Evolutionary conservation across 2,797 vertebrate species (phyloP), one percentile per base, ranked within the genome.

Genomic region (Semaprochilodus insignis): DNA sequence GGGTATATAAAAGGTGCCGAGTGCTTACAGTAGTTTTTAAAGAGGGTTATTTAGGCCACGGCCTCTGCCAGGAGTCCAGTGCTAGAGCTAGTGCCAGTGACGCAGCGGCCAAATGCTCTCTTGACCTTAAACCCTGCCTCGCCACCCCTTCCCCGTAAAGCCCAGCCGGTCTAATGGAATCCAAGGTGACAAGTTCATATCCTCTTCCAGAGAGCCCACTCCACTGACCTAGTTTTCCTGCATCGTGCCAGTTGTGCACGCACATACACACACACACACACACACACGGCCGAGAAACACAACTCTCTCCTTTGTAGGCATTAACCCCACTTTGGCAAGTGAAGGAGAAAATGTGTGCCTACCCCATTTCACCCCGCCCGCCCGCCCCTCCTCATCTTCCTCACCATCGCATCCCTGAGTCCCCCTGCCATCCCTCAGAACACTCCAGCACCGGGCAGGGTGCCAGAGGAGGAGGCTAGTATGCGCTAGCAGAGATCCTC

Each of bases 121-220:
- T 66, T 81, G 67, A 83, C 81, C 78, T 69, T 73, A 72, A 78
- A 81, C 80, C 54, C 44, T n/a, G 36, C 21, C 59, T 74, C 74
- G 80, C 60, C 72, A 74, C 15, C 73, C 69, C 62, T 83, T 57
- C 55, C 16, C 44, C 63, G 91, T 90, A 67, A 82, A 83, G 60
- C 91, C 90, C 89, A 91, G 91, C 87, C 91, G 82, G 88, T 88
- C 93, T 90, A 94, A 94, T 92, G 89, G 91, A 90, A 94, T 96
- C 92, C 87, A 93, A 95, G 95, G 95, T 96, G 95, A 96, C 93
- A 96, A 95, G 95, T 96, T 96, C 94, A 96, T 88, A 91, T 93
- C 93, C 90, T 94, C 90, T 93, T 94, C 93, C 91, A 88, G 93
- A 91, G 92, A 94, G 93, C 91, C 93, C 91, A 92, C 92, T 93